Percentiles rank a stretch among this genome's conserved stretches.
These are phyloP conservation scores for Sinocyclocheilus maitianheensis DNA, from an alignment of 2,113 vertebrate genomes.

Conservation along the genomic window DNA sequence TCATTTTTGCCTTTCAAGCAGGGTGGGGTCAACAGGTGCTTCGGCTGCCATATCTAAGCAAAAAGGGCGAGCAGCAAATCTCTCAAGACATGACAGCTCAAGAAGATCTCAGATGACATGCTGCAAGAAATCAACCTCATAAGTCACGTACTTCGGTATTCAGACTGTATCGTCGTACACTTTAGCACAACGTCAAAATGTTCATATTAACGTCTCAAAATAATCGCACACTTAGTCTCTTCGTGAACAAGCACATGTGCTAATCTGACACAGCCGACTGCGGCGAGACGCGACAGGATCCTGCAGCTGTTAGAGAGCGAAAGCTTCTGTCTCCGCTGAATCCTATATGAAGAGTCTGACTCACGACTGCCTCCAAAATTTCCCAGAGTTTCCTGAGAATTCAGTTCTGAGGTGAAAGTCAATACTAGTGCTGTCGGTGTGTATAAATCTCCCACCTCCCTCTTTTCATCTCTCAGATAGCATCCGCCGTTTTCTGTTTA, in stretches of 20 bases:
- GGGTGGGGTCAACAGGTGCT: constrained; percentile 18
- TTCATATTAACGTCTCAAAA: background rate
- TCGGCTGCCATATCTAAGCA: background rate
- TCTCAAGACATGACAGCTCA: constrained; percentile 14
- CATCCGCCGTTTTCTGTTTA: background rate
- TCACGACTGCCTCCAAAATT: constrained; percentile 29
- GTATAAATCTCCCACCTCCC: constrained; percentile 5
- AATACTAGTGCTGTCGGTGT: constrained; percentile 11
- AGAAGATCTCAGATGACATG: constrained; percentile 27
- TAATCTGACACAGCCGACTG: constrained; percentile 29
- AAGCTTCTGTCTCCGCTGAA: constrained; percentile 26
- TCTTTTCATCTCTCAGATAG: background rate
- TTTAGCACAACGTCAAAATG: background rate
- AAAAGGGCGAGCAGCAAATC: constrained; percentile 14
- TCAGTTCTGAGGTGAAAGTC: constrained; percentile 17
- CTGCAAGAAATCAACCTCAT: background rate
- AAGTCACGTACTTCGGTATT: constrained; percentile 2
- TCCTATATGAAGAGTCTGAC: constrained; percentile 33
- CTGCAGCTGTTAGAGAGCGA: constrained; percentile 6
- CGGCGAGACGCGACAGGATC: background rate
- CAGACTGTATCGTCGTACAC: background rate
- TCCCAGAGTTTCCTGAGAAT: constrained; percentile 20
- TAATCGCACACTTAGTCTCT: background rate
- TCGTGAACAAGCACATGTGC: background rate
- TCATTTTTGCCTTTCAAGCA: background rate